A percentile compares a stretch with the other conserved stretches of the same genome.
Evolutionary conservation across 2,888 invertebrate species (phyloP).

Genomic region (Drosophila fungiperda): DNA sequence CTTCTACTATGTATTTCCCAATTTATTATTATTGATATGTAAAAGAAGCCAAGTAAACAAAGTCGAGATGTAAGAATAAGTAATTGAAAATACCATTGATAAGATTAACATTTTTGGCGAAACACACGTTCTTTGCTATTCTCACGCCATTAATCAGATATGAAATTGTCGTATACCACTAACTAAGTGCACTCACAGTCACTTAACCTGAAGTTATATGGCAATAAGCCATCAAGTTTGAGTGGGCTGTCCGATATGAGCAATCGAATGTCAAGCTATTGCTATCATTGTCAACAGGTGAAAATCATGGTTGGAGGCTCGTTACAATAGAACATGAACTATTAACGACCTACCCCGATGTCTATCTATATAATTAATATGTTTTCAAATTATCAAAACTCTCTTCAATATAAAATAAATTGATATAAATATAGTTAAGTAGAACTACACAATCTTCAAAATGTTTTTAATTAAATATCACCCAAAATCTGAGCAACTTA

Average conservation of each 20-base stretch:
- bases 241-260: slow-evolving; percentile 17
- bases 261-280: slow-evolving; percentile 12
- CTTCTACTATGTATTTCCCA: slow-evolving; percentile 22
- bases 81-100: slow-evolving; percentile 9
- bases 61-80: background rate
- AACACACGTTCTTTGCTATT: slow-evolving; percentile 7
- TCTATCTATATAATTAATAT: background rate
- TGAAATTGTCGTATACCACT: background rate
- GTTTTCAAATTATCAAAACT: background rate
- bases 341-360: background rate
- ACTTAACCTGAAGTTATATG: slow-evolving; percentile 9
- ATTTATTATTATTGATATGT: slow-evolving; percentile 2
- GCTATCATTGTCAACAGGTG: background rate
- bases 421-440: background rate
- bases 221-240: slow-evolving; percentile 13
- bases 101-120: slow-evolving; percentile 16
- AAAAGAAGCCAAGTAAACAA: background rate
- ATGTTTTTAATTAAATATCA: background rate
- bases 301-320: background rate
- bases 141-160: slow-evolving; percentile 37
- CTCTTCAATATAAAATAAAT: background rate
- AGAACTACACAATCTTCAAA: background rate
- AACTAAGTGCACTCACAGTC: background rate
- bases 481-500: background rate
- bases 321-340: background rate